Base-by-base conservation (phyloP, 1,140 invertebrate genomes). In the Neodiprion fabricii region DNA sequence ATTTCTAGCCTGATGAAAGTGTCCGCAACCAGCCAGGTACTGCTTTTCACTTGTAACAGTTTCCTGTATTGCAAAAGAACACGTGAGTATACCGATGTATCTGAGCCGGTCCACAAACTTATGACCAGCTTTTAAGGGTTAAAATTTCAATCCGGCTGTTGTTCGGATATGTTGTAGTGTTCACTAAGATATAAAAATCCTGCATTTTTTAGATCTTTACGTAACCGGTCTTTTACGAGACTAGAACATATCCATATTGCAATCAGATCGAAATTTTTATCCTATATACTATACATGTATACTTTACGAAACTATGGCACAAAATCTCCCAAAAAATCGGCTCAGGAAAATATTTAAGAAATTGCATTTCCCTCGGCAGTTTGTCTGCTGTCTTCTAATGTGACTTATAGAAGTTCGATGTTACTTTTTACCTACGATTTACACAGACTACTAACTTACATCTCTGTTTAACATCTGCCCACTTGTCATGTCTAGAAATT, bases 1-100 rank as follows among this genome's bases (percentile, higher is more conserved):
- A 79, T 93, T 93, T 75, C 95, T 93, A 5, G 97, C 96, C 88
- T 97, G 95, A 84, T 96, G 95, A 85, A 98, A 98, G 86, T 96
- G 95, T 87, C 97, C 95, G 83, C 94, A 96, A 0, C 96, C 95
- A 14, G 93, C 92, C 71, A 93, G 89, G 85, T 97, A 98, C 72
- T 85, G 84, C 76, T 79, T 82, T 71, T 85, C 86, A 74, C 87
- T 87, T 10, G 81, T 84, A 67, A 80, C 72, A 75, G 81, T 81
- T 71, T 87, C 85, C 86, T 88, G 72, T 3, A 21, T 67, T 67
- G 65, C 50, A 71, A 69, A 75, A 77, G 67, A 48, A 11, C 61
- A 49, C 2, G 9, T 2, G 53, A 40, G 28, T 40, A 40, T 40
- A 40, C 28, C 5, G 50, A 14, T 17, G 11, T 69, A 74, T 74